These are phyloP conservation scores for Cyclina sinensis DNA, from an alignment of 1,140 invertebrate genomes.

Conservation along the genomic window DNA sequence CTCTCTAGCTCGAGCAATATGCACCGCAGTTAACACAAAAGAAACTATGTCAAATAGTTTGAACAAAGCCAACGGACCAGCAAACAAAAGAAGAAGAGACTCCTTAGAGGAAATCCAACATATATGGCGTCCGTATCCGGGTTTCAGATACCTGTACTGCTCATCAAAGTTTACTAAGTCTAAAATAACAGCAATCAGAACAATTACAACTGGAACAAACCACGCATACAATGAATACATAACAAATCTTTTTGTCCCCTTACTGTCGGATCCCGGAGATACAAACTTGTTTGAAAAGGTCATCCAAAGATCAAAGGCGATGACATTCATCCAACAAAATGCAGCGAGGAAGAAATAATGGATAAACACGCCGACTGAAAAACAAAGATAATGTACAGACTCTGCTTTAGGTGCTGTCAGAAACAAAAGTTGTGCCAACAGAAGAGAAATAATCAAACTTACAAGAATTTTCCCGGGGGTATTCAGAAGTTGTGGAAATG, in stretches of 20 bases:
- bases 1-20: conserved; percentile 85
- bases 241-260: conserved; percentile 83
- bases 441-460: conserved; percentile 85
- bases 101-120: conserved; percentile 86
- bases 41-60: conserved; percentile 81
- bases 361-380: conserved; percentile 86
- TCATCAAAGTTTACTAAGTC: conserved; percentile 81
- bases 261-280: conserved; percentile 52
- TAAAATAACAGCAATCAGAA: conserved; percentile 85
- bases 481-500: conserved; percentile 86
- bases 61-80: conserved; percentile 79
- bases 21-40: conserved; percentile 82
- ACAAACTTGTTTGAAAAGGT: conserved; percentile 87
- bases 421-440: conserved; percentile 87
- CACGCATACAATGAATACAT: conserved; percentile 85
- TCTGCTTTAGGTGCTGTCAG: conserved; percentile 80
- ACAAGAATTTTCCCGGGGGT: conserved; percentile 87
- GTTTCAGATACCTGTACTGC: conserved; percentile 39
- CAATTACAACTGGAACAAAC: conserved; percentile 86
- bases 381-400: conserved; percentile 54
- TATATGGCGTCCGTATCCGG: conserved; percentile 77
- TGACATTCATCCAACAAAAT: conserved; percentile 89
- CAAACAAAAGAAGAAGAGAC: conserved; percentile 82
- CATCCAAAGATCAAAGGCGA: conserved; percentile 88
- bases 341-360: conserved; percentile 88